These are phyloP conservation scores for Pomatostomus ruficeps DNA, from an alignment of 2,113 vertebrate species.

Conservation along the genomic window DNA sequence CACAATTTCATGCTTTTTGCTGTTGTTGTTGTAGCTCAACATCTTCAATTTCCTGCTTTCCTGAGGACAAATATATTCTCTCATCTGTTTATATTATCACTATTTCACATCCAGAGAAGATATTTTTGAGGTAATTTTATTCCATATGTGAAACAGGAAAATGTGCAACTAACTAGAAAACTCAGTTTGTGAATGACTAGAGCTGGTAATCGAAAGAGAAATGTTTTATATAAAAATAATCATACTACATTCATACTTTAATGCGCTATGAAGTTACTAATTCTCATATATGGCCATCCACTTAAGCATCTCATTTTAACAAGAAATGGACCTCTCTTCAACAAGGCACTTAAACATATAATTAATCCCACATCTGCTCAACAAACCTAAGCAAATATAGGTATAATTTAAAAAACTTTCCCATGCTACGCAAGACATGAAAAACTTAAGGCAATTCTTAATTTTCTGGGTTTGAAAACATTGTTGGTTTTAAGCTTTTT, in stretches of 20 bases:
- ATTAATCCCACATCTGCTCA: not conserved
- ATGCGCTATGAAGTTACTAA: not conserved
- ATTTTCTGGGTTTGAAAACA: not conserved
- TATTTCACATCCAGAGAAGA: not conserved
- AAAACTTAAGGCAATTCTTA: not conserved
- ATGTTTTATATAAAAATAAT: not conserved
- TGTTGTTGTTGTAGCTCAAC: not conserved
- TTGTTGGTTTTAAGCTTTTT: not conserved
- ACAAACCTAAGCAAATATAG: not conserved
- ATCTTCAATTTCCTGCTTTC: not conserved
- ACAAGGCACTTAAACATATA: not conserved
- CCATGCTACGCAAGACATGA: not conserved
- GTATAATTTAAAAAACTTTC: not conserved
- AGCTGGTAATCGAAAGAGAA: not conserved
- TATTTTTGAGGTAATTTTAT: not conserved
- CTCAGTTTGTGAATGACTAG: not conserved
- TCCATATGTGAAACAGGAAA: not conserved
- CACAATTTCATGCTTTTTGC: not conserved
- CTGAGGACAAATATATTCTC: not conserved
- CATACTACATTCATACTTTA: not conserved
- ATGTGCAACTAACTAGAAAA: not conserved
- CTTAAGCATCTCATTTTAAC: not conserved
- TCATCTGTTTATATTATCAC: not conserved
- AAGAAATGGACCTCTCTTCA: not conserved
- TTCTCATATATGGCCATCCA: not conserved